Base-by-base conservation (phyloP, 2,888 invertebrate genomes). In the Villa cingulata region DNA sequence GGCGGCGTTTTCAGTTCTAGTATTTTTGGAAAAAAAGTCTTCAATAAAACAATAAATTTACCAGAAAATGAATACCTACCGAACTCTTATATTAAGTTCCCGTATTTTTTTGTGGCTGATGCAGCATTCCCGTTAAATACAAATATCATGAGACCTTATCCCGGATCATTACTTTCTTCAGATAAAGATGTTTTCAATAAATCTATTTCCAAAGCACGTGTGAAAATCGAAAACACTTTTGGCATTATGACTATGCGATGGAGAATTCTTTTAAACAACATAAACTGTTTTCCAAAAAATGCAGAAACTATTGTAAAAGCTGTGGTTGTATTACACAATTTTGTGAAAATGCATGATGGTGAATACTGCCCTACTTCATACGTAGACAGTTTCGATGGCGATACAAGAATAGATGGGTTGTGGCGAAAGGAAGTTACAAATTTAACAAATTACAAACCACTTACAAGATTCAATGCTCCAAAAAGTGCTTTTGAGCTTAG, bases 191-290 rank as follows among this genome's bases (percentile, higher is more conserved):
- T 56, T 29, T 59, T 58, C 40, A 58, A 58, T 50, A 55, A 55
- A 46, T 37, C 54, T 37, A 23, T 58, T 10, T 56, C 54, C 10
- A 41, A 56, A 29, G 55, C 58, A 16, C 38, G 57, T 4, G 45
- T 50, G 42, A 32, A 46, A 7, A 56, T 56, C 40, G 56, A 59
- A 53, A 59, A 59, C 48, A 49, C 56, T 4, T 59, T 59, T 52
- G 59, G 56, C 12, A 54, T 59, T 39, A 34, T 58, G 32, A 50
- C 51, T 10, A 48, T 53, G 10, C 51, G 55, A 39, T 57, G 54
- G 54, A 48, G 54, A 43, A 48, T 58, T 16, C 51, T 58, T n/a
- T 52, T 51, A 46, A 52, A 50, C 37, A 53, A 43, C 7, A 55
- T 58, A 40, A 47, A 48, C 48, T 54, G 53, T 20, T 49, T 58